Conservation (phyloP, 2,113 vertebrate species). For the Chaetodon auriga region DNA sequence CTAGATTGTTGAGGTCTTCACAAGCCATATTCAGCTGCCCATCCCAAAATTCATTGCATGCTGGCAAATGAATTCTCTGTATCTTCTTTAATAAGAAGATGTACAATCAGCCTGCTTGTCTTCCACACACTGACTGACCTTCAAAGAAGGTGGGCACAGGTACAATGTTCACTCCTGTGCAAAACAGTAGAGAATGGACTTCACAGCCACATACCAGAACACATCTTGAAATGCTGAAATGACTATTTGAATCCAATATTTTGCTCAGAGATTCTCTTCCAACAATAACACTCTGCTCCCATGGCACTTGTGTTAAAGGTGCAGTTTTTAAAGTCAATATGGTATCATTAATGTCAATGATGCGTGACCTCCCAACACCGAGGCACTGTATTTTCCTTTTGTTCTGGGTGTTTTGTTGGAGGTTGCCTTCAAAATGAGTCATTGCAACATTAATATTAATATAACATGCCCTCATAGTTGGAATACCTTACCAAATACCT, state of each 20-base stretch:
- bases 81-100: not conserved
- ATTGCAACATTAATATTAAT: slow-evolving; percentile 24
- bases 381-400: slow-evolving; percentile 26
- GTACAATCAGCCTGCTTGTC: not conserved
- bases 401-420: slow-evolving; percentile 24
- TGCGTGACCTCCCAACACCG: slow-evolving; percentile 17
- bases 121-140: not conserved
- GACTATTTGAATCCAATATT: slow-evolving; percentile 22
- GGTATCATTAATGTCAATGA: slow-evolving; percentile 37
- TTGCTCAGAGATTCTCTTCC: slow-evolving; percentile 27
- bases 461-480: not conserved
- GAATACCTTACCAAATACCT: slow-evolving; percentile 18
- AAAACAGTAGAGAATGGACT: not conserved
- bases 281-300: slow-evolving; percentile 35
- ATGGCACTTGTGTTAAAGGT: slow-evolving; percentile 33
- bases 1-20: not conserved
- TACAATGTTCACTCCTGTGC: not conserved
- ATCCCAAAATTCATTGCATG: not conserved
- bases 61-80: not conserved
- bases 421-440: slow-evolving; percentile 20
- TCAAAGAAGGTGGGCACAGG: not conserved
- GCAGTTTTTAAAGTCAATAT: slow-evolving; percentile 33
- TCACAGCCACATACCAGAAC: slow-evolving; percentile 6
- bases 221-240: slow-evolving; percentile 27
- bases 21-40: not conserved